Evolutionary conservation across 1,140 invertebrate genomes (phyloP).

Genomic region (Drosophila tropicalis): DNA sequence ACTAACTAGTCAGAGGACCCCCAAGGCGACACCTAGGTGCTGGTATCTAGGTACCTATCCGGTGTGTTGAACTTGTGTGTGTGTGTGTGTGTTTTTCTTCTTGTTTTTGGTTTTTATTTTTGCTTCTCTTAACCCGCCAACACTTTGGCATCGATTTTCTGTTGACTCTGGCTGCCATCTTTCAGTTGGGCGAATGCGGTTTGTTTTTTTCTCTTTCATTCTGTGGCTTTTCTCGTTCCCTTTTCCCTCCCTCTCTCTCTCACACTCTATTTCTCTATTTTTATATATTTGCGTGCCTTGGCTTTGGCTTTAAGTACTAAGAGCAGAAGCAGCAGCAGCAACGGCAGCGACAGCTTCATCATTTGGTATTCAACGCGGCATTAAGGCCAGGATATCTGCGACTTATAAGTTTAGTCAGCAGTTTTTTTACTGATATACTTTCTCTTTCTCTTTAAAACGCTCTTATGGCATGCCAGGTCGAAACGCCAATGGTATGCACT

Average conservation of each 20-base stretch:
- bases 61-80: constrained; percentile 18
- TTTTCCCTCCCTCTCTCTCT: no score
- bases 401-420: constrained; percentile 80
- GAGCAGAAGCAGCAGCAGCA: constrained; percentile 13
- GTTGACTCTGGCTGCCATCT: constrained; percentile 44
- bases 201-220: constrained; percentile 67
- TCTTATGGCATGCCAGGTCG: constrained; percentile 26
- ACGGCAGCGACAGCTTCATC: constrained; percentile 52
- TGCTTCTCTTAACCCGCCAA: constrained; percentile 59
- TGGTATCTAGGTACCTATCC: constrained; percentile 49
- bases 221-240: constrained; percentile 33
- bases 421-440: constrained; percentile 42
- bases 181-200: constrained; percentile 54
- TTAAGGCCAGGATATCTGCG: constrained; percentile 81
- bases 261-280: not conserved
- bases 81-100: not conserved
- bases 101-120: constrained; percentile 40
- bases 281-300: not conserved
- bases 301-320: constrained; percentile 9
- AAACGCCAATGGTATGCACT: constrained; percentile 43
- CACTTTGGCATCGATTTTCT: constrained; percentile 75
- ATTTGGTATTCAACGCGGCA: constrained; percentile 78
- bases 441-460: constrained; percentile 64
- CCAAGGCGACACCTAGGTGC: constrained; percentile 58
- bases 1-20: constrained; percentile 57